Percentiles rank a stretch among this genome's conserved stretches.
Conservation (phyloP, 1,140 invertebrate species). For the Drosophila busckii region DNA sequence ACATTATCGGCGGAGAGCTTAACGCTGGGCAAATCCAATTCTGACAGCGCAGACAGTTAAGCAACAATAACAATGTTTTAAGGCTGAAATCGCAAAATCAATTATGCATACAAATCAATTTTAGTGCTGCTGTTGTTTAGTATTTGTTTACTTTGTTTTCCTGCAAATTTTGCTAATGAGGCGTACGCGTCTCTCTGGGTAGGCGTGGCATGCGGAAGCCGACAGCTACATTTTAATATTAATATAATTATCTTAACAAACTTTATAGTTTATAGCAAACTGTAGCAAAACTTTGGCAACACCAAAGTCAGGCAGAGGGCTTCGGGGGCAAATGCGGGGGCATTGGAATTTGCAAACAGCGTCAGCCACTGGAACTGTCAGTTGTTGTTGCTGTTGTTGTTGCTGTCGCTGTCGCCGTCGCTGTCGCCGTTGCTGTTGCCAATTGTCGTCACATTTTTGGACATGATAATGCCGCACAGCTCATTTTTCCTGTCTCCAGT, state of each 20-base stretch:
- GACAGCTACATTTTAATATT: too few relatives aligned
- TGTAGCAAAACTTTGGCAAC: conserved; percentile 17
- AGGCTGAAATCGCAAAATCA: conserved; percentile 62
- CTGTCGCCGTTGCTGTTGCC: conserved; percentile 1
- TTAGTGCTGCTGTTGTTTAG: conserved; percentile 24
- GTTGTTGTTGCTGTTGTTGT: conserved; percentile 5
- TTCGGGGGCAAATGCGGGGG: neutral
- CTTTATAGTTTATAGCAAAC: conserved; percentile 36
- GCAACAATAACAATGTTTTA: conserved; percentile 20
- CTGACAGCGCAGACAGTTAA: conserved; percentile 12
- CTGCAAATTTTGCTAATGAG: conserved; percentile 26
- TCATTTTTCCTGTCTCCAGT: conserved; percentile 75
- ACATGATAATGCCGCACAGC: conserved; percentile 56
- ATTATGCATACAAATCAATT: conserved; percentile 71
- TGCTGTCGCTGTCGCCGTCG: neutral
- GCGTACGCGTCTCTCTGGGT: neutral
- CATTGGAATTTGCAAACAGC: neutral
- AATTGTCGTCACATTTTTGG: conserved; percentile 71
- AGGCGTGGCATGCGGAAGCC: conserved; percentile 46
- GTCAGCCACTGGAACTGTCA: conserved; percentile 40
- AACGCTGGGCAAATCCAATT: conserved; percentile 8
- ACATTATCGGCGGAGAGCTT: too few relatives aligned
- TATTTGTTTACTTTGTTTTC: conserved; percentile 18
- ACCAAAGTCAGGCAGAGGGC: conserved; percentile 16
- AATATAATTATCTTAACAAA: too few relatives aligned